Base-by-base conservation (phyloP, 2,113 vertebrate species). In the Colaptes auratus region DNA sequence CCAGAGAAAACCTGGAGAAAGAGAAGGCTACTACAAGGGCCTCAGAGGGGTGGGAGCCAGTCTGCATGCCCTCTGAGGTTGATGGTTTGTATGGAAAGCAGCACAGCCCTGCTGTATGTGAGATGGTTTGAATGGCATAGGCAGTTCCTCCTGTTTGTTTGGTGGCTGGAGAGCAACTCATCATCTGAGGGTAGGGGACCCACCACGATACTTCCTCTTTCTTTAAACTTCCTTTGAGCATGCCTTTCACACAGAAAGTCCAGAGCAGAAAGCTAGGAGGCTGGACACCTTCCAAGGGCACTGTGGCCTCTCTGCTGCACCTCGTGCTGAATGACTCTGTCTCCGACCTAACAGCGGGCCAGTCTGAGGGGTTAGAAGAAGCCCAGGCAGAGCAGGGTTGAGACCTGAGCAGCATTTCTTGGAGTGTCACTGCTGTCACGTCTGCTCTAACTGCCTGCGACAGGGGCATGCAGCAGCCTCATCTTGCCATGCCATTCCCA, bases 401-500 rank as follows among this genome's bases (percentile, higher is more conserved):
- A 64, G 48, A 83, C 20, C 25, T 81, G 69, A 25, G 36, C 7
- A 4, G 61, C 12, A n/a, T 61, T 91, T 91, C 80, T 46, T 60
- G n/a, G 58, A 77, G 48, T 50, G 36, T 72, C 74, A 69, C 48
- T 60, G 20, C 72, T 83, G 35, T 88, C 63, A 71, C 72, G 36
- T 66, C 39, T 61, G 74, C 78, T 78, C 55, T 94, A 96, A 96
- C 67, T 76, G 83, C 25, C 89, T 67, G 83, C 5, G 66, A 94
- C 96, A 90, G 79, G 44, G 55, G 60, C 8, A 2, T n/a, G 91
- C 83, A 67, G 78, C 83, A 88, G 81, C 23, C 78, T 95, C 87
- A 89, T 86, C 91, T 92, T 28, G 14, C 59, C 55, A 10, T 15
- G 65, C 77, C 91, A 87, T 92, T 95, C 93, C 80, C 82, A 93